A percentile compares a stretch with the other conserved stretches of the same genome.
Conservation (phyloP, 2,888 invertebrate species). For the Azorinus chamasolen region DNA sequence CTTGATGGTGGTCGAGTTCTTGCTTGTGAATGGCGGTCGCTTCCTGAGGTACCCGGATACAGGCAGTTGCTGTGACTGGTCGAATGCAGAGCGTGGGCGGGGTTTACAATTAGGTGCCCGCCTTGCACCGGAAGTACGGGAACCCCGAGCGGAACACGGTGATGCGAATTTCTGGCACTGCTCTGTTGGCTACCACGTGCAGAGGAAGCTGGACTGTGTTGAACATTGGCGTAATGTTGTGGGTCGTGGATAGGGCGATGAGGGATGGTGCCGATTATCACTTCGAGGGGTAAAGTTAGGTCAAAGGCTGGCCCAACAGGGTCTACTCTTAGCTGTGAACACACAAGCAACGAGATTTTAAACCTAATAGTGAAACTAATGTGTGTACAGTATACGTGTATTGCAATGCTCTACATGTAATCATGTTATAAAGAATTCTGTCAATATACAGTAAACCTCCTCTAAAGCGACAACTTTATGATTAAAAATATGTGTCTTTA, state of each 20-base stretch:
- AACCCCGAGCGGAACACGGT: constrained; percentile 42
- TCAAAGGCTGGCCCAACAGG: constrained; percentile 81
- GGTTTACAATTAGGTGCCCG: constrained; percentile 49
- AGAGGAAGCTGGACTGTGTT: neutral
- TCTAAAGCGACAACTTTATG: too few relatives aligned
- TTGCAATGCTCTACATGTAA: too few relatives aligned
- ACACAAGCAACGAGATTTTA: too few relatives aligned
- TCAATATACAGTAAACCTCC: too few relatives aligned
- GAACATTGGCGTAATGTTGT: constrained; percentile 51
- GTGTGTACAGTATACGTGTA: too few relatives aligned
- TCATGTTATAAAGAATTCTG: too few relatives aligned
- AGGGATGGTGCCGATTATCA: constrained; percentile 81
- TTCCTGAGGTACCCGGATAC: constrained; percentile 10
- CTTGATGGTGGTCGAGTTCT: constrained; percentile 42
- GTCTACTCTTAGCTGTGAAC: constrained; percentile 75
- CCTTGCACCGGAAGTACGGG: constrained; percentile 54
- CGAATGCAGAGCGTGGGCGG: constrained; percentile 34
- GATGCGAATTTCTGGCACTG: constrained; percentile 4
- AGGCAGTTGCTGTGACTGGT: constrained; percentile 25
- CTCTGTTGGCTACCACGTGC: constrained; percentile 2
- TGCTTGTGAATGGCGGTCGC: constrained; percentile 2
- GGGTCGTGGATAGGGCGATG: constrained; percentile 18
- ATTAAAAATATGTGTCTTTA: too few relatives aligned
- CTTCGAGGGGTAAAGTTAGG: constrained; percentile 78
- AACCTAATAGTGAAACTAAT: too few relatives aligned